Evolutionary conservation across 2,113 vertebrate genomes (phyloP).

Genomic region (Cavia aperea): DNA sequence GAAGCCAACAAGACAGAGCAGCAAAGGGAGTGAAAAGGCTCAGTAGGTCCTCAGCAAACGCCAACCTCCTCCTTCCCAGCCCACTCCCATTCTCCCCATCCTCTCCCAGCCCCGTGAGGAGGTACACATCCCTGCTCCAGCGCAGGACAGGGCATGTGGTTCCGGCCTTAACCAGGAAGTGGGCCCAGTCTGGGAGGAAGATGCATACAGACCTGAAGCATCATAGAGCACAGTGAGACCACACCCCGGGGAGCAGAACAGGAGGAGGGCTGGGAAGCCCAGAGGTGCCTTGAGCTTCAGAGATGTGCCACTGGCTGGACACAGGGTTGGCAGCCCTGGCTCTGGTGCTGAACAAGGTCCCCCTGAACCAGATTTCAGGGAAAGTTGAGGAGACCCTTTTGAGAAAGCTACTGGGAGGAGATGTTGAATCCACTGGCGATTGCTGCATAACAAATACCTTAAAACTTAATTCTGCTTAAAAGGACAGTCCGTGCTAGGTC

Average conservation of each 20-base stretch:
- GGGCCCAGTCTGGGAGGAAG: background rate
- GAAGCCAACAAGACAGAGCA: background rate
- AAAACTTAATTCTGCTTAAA: background rate
- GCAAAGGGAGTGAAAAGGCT: background rate
- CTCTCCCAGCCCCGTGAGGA: too few species aligned
- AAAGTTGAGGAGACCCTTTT: background rate
- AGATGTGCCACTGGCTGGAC: background rate
- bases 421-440: background rate
- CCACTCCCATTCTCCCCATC: too few species aligned
- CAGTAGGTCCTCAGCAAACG: background rate
- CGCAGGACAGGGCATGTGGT: background rate
- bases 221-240: background rate
- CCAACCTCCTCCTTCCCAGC: background rate
- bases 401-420: background rate
- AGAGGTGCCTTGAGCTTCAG: too few species aligned
- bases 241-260: background rate
- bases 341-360: too few species aligned
- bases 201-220: background rate
- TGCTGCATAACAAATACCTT: background rate
- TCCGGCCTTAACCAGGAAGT: too few species aligned
- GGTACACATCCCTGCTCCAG: background rate
- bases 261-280: fast-evolving
- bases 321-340: background rate
- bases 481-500: background rate
- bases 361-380: background rate